Evolutionary conservation across 2,113 vertebrate species (phyloP).

Genomic region (Leiothrix lutea): DNA sequence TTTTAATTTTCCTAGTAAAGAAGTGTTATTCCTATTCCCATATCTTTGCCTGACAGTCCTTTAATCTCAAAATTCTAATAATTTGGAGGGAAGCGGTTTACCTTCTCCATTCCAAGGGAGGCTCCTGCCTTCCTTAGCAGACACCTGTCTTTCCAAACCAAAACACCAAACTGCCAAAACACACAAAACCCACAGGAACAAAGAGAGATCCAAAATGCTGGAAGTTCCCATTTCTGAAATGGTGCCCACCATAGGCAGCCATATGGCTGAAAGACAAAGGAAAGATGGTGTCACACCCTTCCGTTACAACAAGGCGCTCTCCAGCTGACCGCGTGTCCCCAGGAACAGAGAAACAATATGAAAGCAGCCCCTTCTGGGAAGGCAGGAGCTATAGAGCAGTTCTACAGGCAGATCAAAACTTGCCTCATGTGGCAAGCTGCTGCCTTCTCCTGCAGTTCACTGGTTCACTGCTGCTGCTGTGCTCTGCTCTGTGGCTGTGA

Average conservation of each 20-base stretch:
- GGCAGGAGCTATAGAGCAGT: background rate
- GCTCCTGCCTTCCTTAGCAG: background rate
- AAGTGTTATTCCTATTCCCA: too few species aligned
- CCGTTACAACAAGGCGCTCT: background rate
- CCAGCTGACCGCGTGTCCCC: background rate
- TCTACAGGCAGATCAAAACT: background rate
- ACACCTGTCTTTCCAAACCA: background rate
- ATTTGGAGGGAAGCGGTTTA: background rate
- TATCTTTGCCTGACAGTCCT: background rate
- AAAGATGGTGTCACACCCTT: background rate
- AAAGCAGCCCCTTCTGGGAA: background rate
- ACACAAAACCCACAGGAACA: too few species aligned
- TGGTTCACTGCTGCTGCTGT: background rate
- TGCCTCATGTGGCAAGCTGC: background rate
- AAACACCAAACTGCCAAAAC: too few species aligned
- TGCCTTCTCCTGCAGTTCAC: too few species aligned
- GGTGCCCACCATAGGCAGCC: background rate
- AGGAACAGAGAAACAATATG: background rate
- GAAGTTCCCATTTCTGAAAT: background rate
- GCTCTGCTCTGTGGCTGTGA: background rate
- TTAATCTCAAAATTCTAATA: background rate
- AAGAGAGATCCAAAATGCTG: background rate
- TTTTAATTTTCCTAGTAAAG: too few species aligned
- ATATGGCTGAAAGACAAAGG: background rate
- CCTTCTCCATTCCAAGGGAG: background rate